These are phyloP conservation scores for Ranitomeya variabilis DNA, from an alignment of 2,113 vertebrate genomes.

Conservation along the genomic window DNA sequence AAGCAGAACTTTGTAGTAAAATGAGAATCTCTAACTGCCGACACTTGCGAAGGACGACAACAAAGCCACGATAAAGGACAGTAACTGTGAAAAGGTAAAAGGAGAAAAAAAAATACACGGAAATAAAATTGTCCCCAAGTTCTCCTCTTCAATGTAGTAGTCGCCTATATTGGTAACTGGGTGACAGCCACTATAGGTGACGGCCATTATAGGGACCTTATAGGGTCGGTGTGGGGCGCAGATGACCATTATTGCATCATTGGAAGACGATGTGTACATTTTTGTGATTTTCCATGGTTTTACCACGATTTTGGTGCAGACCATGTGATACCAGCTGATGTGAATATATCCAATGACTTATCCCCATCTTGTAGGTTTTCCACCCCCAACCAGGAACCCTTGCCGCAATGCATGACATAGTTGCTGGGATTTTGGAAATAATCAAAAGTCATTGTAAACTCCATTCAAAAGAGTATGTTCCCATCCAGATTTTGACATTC, in stretches of 20 bases:
- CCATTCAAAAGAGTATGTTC: too few species aligned
- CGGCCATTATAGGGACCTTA: not conserved
- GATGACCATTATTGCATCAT: too few species aligned
- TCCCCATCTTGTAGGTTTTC: too few species aligned
- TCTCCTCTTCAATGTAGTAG: not conserved
- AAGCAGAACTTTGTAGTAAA: slow-evolving; percentile 26
- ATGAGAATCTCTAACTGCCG: not conserved
- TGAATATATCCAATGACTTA: not conserved
- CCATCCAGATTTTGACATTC: too few species aligned
- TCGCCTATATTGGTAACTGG: not conserved
- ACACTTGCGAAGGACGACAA: not conserved
- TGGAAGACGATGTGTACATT: too few species aligned
- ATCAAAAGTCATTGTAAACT: too few species aligned
- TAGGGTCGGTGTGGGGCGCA: not conserved
- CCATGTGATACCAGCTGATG: not conserved
- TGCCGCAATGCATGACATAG: not conserved
- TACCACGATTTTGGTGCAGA: too few species aligned
- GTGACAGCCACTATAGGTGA: not conserved
- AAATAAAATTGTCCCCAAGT: not conserved
- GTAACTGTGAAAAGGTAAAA: not conserved
- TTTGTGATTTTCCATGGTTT: too few species aligned
- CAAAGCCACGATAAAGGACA: not conserved
- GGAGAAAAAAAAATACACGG: not conserved
- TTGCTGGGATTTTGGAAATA: too few species aligned
- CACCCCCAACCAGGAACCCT: not conserved